These are phyloP conservation scores for Calameuta idolon DNA, from an alignment of 2,888 invertebrate genomes.

Conservation along the genomic window DNA sequence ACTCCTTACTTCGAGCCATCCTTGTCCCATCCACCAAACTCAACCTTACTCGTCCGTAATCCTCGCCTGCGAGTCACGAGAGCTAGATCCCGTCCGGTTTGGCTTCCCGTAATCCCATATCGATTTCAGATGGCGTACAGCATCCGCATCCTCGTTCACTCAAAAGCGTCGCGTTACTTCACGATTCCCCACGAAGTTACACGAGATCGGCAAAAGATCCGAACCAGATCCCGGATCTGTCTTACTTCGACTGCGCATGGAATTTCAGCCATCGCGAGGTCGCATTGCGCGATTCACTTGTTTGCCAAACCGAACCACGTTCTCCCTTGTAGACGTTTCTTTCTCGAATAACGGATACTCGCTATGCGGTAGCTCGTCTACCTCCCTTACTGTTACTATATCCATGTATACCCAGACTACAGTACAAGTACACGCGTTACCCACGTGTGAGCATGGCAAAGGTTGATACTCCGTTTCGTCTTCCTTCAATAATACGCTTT, in stretches of 20 bases:
- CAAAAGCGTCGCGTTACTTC: not conserved
- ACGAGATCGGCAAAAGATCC: not conserved
- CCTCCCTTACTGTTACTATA: not conserved
- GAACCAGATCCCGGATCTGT: not conserved
- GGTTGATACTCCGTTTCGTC: not conserved
- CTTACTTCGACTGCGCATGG: not conserved
- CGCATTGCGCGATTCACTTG: not conserved
- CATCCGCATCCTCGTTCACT: not conserved
- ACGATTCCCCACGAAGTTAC: not conserved
- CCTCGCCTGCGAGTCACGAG: not conserved
- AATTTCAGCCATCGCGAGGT: not conserved
- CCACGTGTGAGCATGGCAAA: not conserved
- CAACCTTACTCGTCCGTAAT: not conserved
- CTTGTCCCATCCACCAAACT: slow-evolving; percentile 17
- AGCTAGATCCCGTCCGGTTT: slow-evolving; percentile 14
- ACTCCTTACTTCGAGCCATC: slow-evolving; percentile 15
- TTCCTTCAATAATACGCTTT: not conserved
- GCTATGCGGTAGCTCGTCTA: not conserved
- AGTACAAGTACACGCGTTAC: not conserved
- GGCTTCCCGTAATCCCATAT: slow-evolving; percentile 23
- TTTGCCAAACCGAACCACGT: not conserved
- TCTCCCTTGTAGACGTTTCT: not conserved
- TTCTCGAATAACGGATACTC: not conserved
- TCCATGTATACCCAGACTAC: not conserved
- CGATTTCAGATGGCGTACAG: not conserved